Evolutionary conservation across 2,888 invertebrate species (phyloP).

Genomic region (Allophyes oxyacanthae): DNA sequence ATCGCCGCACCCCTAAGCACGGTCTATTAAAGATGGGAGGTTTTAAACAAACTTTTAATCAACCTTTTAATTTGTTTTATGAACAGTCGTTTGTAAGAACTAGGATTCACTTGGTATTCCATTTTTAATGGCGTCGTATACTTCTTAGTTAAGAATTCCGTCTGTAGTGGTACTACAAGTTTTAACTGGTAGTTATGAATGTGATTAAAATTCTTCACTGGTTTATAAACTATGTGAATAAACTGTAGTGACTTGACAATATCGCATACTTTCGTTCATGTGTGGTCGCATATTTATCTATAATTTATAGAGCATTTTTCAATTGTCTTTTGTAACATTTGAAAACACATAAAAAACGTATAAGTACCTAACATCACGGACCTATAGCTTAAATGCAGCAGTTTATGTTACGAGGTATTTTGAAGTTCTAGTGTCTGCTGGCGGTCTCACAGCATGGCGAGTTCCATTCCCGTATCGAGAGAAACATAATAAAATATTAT

Average conservation of each 20-base stretch:
- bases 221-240: constrained; percentile 21
- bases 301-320: constrained; percentile 17
- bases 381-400: too few relatives aligned
- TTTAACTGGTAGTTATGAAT: not conserved
- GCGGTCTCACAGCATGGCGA: too few relatives aligned
- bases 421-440: too few relatives aligned
- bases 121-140: not conserved
- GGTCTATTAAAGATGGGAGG: constrained; percentile 15
- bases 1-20: constrained; percentile 35
- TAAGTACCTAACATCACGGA: too few relatives aligned
- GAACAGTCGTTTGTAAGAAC: constrained; percentile 11
- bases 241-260: constrained; percentile 15
- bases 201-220: constrained; percentile 28
- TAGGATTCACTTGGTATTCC: not conserved
- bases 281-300: constrained; percentile 8
- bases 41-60: constrained; percentile 29
- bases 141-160: constrained; percentile 5
- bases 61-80: constrained; percentile 36
- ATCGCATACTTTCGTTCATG: constrained; percentile 11
- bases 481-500: too few relatives aligned
- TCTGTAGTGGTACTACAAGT: not conserved
- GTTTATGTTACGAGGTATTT: too few relatives aligned
- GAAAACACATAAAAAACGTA: not conserved
- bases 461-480: too few relatives aligned
- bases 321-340: constrained; percentile 14